Conservation (phyloP, 2,797 vertebrate species). For the Myripristis murdjan region DNA sequence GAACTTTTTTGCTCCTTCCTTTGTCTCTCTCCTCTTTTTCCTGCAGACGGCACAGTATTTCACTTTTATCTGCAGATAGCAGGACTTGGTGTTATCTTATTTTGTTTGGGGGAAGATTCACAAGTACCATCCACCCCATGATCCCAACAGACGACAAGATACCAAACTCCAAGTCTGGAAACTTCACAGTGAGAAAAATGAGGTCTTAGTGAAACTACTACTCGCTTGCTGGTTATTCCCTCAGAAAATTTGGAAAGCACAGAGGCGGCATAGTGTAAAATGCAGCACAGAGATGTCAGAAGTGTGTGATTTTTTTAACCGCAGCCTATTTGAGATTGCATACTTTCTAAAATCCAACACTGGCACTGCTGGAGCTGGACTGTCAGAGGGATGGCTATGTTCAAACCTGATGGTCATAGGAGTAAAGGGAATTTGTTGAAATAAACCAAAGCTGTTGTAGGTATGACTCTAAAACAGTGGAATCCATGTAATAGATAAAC, state of each 20-base stretch:
- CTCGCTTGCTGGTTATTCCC: constrained; percentile 72
- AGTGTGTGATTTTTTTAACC: constrained; percentile 27
- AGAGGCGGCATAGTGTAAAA: constrained; percentile 29
- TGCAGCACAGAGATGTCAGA: background rate
- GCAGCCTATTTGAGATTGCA: constrained; percentile 19
- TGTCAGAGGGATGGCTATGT: constrained; percentile 3
- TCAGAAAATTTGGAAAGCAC: constrained; percentile 53
- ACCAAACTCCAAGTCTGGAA: constrained; percentile 83
- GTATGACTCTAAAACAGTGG: background rate
- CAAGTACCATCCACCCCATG: constrained; percentile 75
- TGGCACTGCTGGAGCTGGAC: background rate
- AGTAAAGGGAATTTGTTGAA: constrained; percentile 3
- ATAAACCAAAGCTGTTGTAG: background rate
- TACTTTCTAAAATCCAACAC: constrained; percentile 9
- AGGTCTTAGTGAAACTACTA: constrained; percentile 77
- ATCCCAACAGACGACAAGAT: constrained; percentile 84
- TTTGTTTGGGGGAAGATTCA: constrained; percentile 82
- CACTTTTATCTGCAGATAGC: constrained; percentile 88
- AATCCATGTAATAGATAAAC: background rate
- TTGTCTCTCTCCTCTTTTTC: constrained; percentile 64
- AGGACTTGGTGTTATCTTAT: constrained; percentile 87
- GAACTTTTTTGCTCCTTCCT: constrained; percentile 69
- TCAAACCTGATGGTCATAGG: constrained; percentile 17
- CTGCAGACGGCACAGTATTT: constrained; percentile 84
- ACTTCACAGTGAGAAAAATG: constrained; percentile 84